These are phyloP conservation scores for Hippocampus guttulatus DNA, from an alignment of 2,113 vertebrate species.

Conservation along the genomic window DNA sequence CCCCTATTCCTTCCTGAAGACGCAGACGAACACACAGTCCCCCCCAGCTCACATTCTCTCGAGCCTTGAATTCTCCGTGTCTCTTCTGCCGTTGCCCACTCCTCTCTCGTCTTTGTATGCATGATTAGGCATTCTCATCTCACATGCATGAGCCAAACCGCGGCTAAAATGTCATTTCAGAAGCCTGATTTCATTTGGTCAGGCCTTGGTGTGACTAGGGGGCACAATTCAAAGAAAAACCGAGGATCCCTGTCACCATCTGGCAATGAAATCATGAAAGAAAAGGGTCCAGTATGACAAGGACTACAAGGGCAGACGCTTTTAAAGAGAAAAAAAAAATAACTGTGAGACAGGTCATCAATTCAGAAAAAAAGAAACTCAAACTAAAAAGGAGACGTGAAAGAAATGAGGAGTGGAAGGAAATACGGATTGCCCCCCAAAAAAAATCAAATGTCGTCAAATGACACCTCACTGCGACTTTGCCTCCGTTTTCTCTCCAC, in stretches of 20 bases:
- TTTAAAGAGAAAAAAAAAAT: slow-evolving; percentile 2
- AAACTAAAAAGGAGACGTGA: slow-evolving; percentile 11
- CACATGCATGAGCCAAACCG: slow-evolving; percentile 60
- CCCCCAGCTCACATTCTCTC: slow-evolving; percentile 26
- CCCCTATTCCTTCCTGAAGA: slow-evolving; percentile 26
- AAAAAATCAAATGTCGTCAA: too few relatives aligned
- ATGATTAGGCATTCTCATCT: slow-evolving; percentile 64
- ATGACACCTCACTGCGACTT: too few relatives aligned
- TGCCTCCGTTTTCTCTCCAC: too few relatives aligned
- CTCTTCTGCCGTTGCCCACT: slow-evolving; percentile 30
- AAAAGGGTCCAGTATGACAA: slow-evolving; percentile 13
- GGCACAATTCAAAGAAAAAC: slow-evolving; percentile 22
- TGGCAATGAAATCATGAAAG: slow-evolving; percentile 37
- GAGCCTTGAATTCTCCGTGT: slow-evolving; percentile 35
- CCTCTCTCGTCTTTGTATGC: slow-evolving; percentile 52
- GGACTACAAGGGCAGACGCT: slow-evolving; percentile 21
- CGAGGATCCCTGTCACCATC: slow-evolving; percentile 24
- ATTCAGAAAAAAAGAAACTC: slow-evolving; percentile 7
- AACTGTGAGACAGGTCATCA: slow-evolving; percentile 3
- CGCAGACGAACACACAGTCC: slow-evolving; percentile 14
- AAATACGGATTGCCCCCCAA: slow-evolving; percentile 12
- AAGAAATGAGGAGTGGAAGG: slow-evolving; percentile 7
- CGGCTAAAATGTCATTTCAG: slow-evolving; percentile 59
- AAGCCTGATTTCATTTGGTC: slow-evolving; percentile 45
- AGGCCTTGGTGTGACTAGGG: slow-evolving; percentile 19